Percentiles rank a stretch among this genome's conserved stretches.
Conservation (phyloP, 2,797 vertebrate genomes). For the Takifugu ocellatus region DNA sequence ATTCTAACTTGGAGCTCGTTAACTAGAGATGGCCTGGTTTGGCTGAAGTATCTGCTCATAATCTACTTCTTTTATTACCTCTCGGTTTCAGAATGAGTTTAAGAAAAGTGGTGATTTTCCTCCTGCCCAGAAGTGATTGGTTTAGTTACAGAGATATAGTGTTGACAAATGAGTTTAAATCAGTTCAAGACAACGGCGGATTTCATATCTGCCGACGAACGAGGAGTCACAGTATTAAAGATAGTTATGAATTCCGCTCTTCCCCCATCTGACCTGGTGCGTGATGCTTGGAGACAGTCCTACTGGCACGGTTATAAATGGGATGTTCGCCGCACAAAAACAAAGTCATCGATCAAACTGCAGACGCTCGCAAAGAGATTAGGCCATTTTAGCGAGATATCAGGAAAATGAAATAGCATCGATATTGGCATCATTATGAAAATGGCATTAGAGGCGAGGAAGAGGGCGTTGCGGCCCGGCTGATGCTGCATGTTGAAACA, state of each 20-base stretch:
- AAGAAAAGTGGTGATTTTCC: conserved; percentile 29
- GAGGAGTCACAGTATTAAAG: conserved; percentile 46
- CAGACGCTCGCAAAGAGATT: conserved; percentile 26
- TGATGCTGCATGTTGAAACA: conserved; percentile 64
- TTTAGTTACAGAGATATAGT: conserved; percentile 39
- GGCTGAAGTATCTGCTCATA: conserved; percentile 21
- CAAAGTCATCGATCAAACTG: conserved; percentile 30
- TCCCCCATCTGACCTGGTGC: conserved; percentile 15
- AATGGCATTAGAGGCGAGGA: conserved; percentile 37
- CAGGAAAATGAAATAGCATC: conserved; percentile 30
- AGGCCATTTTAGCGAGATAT: conserved; percentile 27
- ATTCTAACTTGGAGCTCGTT: conserved; percentile 37
- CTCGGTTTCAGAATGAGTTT: conserved; percentile 5
- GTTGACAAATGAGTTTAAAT: conserved; percentile 44
- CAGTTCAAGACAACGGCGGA: conserved; percentile 21
- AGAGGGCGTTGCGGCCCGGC: conserved; percentile 17
- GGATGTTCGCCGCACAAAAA: conserved; percentile 27
- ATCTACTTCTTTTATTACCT: conserved; percentile 34
- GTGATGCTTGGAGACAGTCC: conserved; percentile 27
- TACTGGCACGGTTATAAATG: conserved; percentile 23
- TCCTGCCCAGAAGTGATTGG: conserved; percentile 25
- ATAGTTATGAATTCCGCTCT: conserved; percentile 21
- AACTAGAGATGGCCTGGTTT: conserved; percentile 27
- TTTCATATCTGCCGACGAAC: conserved; percentile 33
- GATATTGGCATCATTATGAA: conserved; percentile 42